Evolutionary conservation across 2,113 vertebrate genomes (phyloP), one percentile per base, ranked within the genome.

Genomic region (Gobio gobio): DNA sequence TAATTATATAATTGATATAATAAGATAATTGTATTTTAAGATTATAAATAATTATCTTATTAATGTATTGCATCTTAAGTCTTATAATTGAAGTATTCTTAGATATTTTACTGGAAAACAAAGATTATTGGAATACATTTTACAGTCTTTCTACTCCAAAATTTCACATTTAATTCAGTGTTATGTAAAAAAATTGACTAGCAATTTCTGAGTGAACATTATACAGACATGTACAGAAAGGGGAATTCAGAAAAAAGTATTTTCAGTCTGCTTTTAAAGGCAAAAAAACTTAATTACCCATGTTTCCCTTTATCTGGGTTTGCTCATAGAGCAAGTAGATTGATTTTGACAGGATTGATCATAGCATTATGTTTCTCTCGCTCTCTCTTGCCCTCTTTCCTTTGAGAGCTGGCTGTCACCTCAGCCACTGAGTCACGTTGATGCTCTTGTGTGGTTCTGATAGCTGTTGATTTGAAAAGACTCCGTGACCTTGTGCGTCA

Each of bases 261-360:
- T 29, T 24, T 85, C 51, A 56, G 33, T 49, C 58, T 33, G 18
- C 16, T 72, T 56, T 40, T 40, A 29, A 20, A 40, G 24, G 13
- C 36, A 54, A 26, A 8, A 9, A 76, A 56, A 33, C 54, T 33
- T 43, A 14, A 75, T 86, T 63, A 81, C 9, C 58, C 78, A 45
- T 47, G 24, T 59, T 81, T 85, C 43, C 85, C 33, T 33, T 4
- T 73, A 47, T 79, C 4, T 82, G 66, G 36, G 87, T 83, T 74
- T 36, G 82, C 49, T 59, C 81, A 59, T 47, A 61, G 40, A 75
- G 78, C 40, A 4, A 70, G 73, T 22, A 56, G 72, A 89, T 83
- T 87, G 58, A 83, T 86, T 82, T 75, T 88, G 88, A 89, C 77
- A 74, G 84, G 83, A 78, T 78, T 78, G 43, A 68, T 77, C 86